Evolutionary conservation across 2,888 invertebrate genomes (phyloP), one percentile per base, ranked within the genome.

Genomic region (Aquatica leii): DNA sequence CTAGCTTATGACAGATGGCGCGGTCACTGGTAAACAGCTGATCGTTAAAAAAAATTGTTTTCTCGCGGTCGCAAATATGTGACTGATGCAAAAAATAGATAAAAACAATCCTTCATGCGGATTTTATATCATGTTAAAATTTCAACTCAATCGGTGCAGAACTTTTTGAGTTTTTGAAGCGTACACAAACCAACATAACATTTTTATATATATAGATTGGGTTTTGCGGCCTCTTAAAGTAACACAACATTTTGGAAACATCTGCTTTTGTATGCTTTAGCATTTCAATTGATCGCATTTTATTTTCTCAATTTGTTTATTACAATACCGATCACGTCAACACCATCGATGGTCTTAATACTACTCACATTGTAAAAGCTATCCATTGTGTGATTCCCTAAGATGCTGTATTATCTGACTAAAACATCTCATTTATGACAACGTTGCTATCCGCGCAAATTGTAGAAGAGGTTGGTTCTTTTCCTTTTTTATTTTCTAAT

Each of bases 311-410:
- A 57, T 34, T 67, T 56, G 20, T 69, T 65, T 69, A 46, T 65
- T 62, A 65, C 58, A 65, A 67, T 59, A 64, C 62, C 6, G 69
- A 69, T 54, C 59, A 65, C 57, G 62, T 67, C 31, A 65, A 66
- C 58, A 69, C 67, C 31, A 53, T 68, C 21, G 61, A 68, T 63
- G 67, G 63, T 21, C 49, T 62, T n/a, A n/a, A n/a, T n/a, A n/a
- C n/a, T n/a, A n/a, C n/a, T n/a, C n/a, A 67, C 54, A 62, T 62
- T 55, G 65, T 69, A 62, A 65, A 60, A 65, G 59, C 49, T 43
- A 59, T 67, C 20, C 62, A 67, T 17, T 67, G 67, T 52, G 59
- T 67, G 37, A n/a, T 49, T 55, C 64, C 66, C 50, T 24, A 61
- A 14, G 35, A 56, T 64, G 54, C 60, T 35, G 55, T 66, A 43